Evolutionary conservation across 2,888 invertebrate species (phyloP).

Genomic region (Drosophila heteroneura): DNA sequence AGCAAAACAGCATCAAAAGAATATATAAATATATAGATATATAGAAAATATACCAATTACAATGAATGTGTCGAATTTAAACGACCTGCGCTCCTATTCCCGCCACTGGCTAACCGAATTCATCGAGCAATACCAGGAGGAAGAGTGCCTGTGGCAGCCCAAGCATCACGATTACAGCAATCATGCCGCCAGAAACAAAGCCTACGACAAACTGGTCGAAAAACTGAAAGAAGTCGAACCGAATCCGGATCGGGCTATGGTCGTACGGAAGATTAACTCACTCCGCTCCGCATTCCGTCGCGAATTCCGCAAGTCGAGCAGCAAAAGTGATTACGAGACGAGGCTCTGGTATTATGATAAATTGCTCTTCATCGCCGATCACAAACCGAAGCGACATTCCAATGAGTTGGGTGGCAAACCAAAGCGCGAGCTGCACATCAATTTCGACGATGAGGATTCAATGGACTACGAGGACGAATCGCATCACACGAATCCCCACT

Average conservation of each 20-base stretch:
- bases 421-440: slow-evolving; percentile 78
- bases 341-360: slow-evolving; percentile 84
- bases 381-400: slow-evolving; percentile 80
- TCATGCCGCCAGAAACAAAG: slow-evolving; percentile 82
- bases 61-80: slow-evolving; percentile 73
- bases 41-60: slow-evolving; percentile 17
- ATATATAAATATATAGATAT: slow-evolving; percentile 21
- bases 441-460: slow-evolving; percentile 83
- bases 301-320: slow-evolving; percentile 82
- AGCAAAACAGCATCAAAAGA: slow-evolving; percentile 38
- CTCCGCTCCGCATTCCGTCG: slow-evolving; percentile 84
- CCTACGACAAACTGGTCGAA: slow-evolving; percentile 84
- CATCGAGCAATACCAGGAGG: slow-evolving; percentile 84
- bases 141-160: slow-evolving; percentile 84
- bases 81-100: slow-evolving; percentile 84
- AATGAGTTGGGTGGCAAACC: slow-evolving; percentile 67
- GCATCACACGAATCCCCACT: slow-evolving; percentile 55
- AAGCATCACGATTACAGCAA: slow-evolving; percentile 85
- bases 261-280: slow-evolving; percentile 85
- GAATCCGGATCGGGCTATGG: slow-evolving; percentile 84
- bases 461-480: slow-evolving; percentile 83
- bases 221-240: slow-evolving; percentile 85
- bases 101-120: slow-evolving; percentile 85
- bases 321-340: slow-evolving; percentile 82
- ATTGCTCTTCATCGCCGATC: slow-evolving; percentile 83